Conservation (phyloP, 2,888 invertebrate species). For the Nomada goodeniana region DNA sequence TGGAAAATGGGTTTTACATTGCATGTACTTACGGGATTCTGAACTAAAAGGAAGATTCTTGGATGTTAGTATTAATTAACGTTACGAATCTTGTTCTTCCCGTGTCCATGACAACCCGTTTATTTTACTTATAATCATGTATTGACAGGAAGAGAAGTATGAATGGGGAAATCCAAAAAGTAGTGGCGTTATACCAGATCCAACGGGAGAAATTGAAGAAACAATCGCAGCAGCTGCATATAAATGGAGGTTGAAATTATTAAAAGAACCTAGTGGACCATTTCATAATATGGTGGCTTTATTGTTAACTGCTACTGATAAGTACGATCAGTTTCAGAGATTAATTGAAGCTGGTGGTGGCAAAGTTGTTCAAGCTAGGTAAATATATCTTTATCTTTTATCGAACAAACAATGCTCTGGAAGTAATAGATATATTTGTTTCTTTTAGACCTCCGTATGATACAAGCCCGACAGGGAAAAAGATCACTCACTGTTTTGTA, state of each 20-base stretch:
- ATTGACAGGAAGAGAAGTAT: constrained; percentile 90
- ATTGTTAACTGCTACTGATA: constrained; percentile 87
- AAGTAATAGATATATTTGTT: not conserved
- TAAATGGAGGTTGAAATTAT: constrained; percentile 89
- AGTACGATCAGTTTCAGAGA: constrained; percentile 87
- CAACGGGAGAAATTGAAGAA: constrained; percentile 83
- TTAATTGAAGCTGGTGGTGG: constrained; percentile 93
- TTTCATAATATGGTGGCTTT: constrained; percentile 85
- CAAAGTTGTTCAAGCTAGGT: constrained; percentile 87
- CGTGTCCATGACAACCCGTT: not conserved
- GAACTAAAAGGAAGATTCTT: constrained; percentile 87
- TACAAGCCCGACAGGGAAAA: constrained; percentile 76
- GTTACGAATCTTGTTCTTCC: not conserved
- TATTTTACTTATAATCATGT: not conserved
- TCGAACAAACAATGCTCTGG: too few relatives aligned
- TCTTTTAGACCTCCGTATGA: constrained; percentile 80
- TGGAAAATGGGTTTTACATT: constrained; percentile 95
- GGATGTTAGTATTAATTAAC: constrained; percentile 85
- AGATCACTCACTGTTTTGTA: constrained; percentile 90
- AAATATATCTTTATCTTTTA: constrained; percentile 71
- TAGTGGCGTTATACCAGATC: constrained; percentile 84
- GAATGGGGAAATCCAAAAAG: constrained; percentile 94
- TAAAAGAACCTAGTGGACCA: constrained; percentile 82
- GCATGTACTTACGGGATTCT: constrained; percentile 90
- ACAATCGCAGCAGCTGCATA: constrained; percentile 87